Conservation (phyloP, 2,113 vertebrate species). For the Malaclemys terrapin region DNA sequence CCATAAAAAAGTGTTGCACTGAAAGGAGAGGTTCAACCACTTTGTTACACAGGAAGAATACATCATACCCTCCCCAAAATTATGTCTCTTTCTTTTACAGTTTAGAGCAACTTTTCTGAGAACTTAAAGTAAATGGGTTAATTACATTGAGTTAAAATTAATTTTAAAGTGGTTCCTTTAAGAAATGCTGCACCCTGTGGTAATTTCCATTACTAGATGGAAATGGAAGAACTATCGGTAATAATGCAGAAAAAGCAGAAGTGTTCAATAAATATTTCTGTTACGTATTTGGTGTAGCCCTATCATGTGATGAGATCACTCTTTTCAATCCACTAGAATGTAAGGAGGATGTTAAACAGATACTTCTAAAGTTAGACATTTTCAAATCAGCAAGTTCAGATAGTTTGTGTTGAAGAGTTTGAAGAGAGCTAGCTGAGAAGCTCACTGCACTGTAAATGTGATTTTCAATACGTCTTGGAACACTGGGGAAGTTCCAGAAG, state of each 20-base stretch:
- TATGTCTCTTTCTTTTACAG: neutral
- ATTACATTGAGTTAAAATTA: neutral
- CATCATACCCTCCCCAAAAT: neutral
- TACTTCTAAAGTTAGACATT: neutral
- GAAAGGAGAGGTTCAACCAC: neutral
- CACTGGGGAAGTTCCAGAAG: neutral
- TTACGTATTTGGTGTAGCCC: neutral
- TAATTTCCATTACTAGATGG: neutral
- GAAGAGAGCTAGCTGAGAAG: neutral
- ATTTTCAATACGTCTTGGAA: neutral
- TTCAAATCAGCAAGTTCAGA: neutral
- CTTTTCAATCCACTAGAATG: neutral
- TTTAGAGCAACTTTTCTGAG: neutral
- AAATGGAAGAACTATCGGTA: neutral
- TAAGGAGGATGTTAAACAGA: neutral
- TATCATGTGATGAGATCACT: neutral
- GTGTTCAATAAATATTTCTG: neutral
- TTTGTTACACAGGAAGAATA: neutral
- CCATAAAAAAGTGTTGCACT: neutral
- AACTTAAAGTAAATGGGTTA: neutral
- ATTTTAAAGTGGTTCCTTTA: neutral
- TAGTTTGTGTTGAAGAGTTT: neutral
- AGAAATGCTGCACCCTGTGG: neutral
- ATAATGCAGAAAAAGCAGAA: neutral
- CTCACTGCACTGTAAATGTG: neutral